These are phyloP conservation scores for Nothura maculosa DNA, from an alignment of 2,797 vertebrate species.

Conservation along the genomic window DNA sequence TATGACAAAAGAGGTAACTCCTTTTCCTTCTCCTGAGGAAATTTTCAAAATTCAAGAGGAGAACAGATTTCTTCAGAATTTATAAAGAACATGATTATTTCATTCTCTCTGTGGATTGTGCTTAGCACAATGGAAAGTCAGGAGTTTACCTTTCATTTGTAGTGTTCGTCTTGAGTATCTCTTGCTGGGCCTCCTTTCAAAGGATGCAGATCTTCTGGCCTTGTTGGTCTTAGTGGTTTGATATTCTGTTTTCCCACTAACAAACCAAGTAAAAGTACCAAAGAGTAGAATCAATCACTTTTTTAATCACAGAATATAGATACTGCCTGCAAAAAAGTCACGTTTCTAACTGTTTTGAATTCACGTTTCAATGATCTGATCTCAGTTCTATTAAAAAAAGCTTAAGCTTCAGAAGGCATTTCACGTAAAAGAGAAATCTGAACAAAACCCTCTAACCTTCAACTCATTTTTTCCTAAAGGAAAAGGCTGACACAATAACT, in stretches of 20 bases:
- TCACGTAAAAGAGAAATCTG: not conserved
- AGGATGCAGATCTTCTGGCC: slow-evolving; percentile 93
- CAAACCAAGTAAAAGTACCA: not conserved
- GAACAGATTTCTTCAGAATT: not conserved
- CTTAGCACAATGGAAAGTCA: not conserved
- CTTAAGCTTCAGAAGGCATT: not conserved
- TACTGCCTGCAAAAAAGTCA: not conserved
- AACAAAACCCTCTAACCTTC: not conserved
- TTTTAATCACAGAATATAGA: not conserved
- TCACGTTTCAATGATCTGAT: not conserved
- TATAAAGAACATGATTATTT: not conserved
- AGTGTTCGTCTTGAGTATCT: slow-evolving; percentile 95
- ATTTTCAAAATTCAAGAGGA: not conserved
- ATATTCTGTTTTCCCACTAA: slow-evolving; percentile 97
- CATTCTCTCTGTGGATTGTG: not conserved
- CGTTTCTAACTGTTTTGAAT: not conserved
- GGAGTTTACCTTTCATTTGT: slow-evolving; percentile 88
- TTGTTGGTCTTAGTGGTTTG: slow-evolving; percentile 97
- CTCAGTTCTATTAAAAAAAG: not conserved
- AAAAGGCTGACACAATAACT: not conserved
- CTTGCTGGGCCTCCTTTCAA: slow-evolving; percentile 96
- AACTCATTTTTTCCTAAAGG: not conserved
- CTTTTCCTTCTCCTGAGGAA: too few species aligned
- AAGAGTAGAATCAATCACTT: not conserved
- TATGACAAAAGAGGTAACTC: too few species aligned